These are phyloP conservation scores for Drosophila watanabei DNA, from an alignment of 1,140 invertebrate genomes.

Conservation along the genomic window DNA sequence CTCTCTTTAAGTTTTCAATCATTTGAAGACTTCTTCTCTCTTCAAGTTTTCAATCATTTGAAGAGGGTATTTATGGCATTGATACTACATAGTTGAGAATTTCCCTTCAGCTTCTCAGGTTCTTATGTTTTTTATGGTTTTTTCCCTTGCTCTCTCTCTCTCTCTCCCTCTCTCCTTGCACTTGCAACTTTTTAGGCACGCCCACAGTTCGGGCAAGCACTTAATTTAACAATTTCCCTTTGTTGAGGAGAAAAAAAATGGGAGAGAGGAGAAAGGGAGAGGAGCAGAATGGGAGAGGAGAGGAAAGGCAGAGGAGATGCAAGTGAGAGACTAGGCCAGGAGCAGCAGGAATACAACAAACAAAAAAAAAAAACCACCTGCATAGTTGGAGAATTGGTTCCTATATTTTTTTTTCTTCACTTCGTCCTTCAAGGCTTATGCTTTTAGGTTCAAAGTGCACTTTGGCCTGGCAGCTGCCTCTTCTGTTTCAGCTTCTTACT, in stretches of 20 bases:
- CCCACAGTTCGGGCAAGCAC: constrained; percentile 58
- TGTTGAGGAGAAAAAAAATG: constrained; percentile 30
- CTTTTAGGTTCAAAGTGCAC: constrained; percentile 80
- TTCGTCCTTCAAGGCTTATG: constrained; percentile 63
- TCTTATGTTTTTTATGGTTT: constrained; percentile 13
- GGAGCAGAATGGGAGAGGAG: too few relatives aligned
- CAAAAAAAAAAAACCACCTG: constrained; percentile 15
- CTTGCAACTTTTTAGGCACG: constrained; percentile 58
- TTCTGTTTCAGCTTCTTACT: constrained; percentile 18
- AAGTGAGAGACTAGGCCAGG: background rate
- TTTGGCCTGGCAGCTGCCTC: constrained; percentile 66
- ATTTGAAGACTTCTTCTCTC: background rate
- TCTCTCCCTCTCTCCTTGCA: constrained; percentile 30
- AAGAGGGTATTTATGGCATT: constrained; percentile 35
- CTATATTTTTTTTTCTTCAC: constrained; percentile 8
- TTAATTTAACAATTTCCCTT: constrained; percentile 78
- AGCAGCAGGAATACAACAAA: background rate
- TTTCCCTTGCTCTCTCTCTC: background rate
- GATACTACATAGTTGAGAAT: constrained; percentile 13
- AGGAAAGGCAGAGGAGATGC: too few relatives aligned
- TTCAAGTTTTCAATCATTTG: background rate
- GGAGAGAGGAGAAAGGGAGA: too few relatives aligned
- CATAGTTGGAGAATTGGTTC: constrained; percentile 29
- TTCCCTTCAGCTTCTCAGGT: background rate
- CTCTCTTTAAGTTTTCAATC: background rate